These are phyloP conservation scores for Meloidogyne chitwoodi DNA, from an alignment of 1,140 invertebrate genomes.

Conservation along the genomic window DNA sequence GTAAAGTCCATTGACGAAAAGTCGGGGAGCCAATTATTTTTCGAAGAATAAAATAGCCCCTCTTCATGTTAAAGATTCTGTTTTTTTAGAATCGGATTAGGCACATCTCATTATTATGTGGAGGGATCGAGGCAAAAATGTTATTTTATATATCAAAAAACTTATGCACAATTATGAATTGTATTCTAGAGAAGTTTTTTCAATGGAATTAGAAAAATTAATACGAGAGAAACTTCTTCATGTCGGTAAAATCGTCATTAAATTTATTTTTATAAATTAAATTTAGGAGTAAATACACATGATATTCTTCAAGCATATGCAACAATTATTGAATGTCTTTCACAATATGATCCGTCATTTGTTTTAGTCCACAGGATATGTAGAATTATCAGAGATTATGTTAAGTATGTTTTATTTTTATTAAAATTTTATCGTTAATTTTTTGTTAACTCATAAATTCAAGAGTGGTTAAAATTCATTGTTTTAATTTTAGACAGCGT, in stretches of 20 bases:
- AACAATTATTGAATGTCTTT: conserved; percentile 83
- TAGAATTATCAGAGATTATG: conserved; percentile 76
- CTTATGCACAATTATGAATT: conserved; percentile 33
- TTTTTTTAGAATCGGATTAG: not conserved
- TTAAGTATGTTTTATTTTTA: conserved; percentile 59
- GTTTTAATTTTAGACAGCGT: conserved; percentile 36
- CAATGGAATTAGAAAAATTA: conserved; percentile 21
- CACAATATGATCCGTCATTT: conserved; percentile 83
- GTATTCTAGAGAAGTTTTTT: conserved; percentile 43
- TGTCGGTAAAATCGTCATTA: conserved; percentile 29
- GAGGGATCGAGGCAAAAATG: not conserved
- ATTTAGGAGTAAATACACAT: conserved; percentile 83
- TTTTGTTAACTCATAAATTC: not conserved
- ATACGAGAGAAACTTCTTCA: conserved; percentile 37
- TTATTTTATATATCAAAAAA: conserved; percentile 1
- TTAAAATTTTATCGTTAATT: not conserved
- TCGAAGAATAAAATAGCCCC: too few species aligned
- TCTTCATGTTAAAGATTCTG: too few species aligned
- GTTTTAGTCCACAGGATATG: conserved; percentile 89
- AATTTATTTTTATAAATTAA: conserved; percentile 9
- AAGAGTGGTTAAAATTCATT: not conserved
- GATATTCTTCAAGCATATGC: conserved; percentile 95
- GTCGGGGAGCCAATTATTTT: too few species aligned
- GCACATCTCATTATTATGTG: not conserved
- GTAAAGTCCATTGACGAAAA: too few species aligned